Base-by-base conservation (phyloP, 2,888 invertebrate species). In the Trissolcus japonicus region DNA sequence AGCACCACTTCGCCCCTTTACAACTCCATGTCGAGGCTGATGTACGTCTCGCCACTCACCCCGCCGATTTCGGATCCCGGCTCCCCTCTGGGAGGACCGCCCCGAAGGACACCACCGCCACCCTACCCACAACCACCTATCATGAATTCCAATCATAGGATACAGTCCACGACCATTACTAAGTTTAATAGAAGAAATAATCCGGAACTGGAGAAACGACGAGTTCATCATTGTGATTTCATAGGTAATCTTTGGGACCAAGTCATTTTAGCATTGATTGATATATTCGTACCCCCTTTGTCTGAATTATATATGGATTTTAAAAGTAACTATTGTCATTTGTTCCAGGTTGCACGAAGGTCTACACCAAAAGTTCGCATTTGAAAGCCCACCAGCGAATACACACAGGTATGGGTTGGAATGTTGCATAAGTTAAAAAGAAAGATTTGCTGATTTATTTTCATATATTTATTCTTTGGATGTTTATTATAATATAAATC, bases 331-430 rank as follows among this genome's bases (percentile, higher is more conserved):
- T 56, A 17, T 14, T 56, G 17, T 84, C 85, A 14, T 84, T 85
- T 82, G 79, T 92, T 93, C 74, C 92, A 97, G 98, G 97, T 89
- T 98, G 98, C 91, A 93, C 95, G 86, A 98, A 98, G 92, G 98
- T 98, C 81, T 98, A 98, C 91, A 98, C 98, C 82, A 98, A 98
- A 92, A 98, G 98, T 91, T 98, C 98, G 85, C 98, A 98, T 90
- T 92, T 98, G 82, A 98, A 98, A 91, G 98, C 98, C 81, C 98
- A 98, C 91, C 98, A 98, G 90, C 93, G 98, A 90, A 98, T 98
- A 91, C 98, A 98, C 89, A 98, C 98, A 91, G 98, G 98, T 97
- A 92, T 13, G 63, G 4, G 25, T 25, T 6, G 2, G 25, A 2
- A 25, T 25, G 4, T 25, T 25, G 6, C 4, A 25, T 25, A 25